Evolutionary conservation across 2,888 invertebrate genomes (phyloP), one percentile per base, ranked within the genome.

Genomic region (Cactoblastis cactorum): DNA sequence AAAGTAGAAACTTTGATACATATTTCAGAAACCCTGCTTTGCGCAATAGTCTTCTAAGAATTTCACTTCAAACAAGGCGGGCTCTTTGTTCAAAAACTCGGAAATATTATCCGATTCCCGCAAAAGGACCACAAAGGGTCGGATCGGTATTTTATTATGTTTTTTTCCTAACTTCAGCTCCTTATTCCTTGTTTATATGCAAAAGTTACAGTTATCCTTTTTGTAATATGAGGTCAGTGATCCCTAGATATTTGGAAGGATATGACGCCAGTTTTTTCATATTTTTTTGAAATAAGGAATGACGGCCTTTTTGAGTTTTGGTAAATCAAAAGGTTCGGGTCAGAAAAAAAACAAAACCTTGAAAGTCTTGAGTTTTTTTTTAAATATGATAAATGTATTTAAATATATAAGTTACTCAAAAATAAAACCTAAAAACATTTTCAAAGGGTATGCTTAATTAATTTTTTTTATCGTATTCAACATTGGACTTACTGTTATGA

Each of bases 141-240:
- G 64, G 69, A 64, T 67, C 62, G 69, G 68, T 76, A 80, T 83
- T 83, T 65, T 69, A 68, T 69, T 73, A 71, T 69, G 69, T 61
- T 65, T 65, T 62, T 76, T 73, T n/a, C n/a, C 67, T 69, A 61
- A 59, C 75, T 75, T 74, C 65, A 71, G 71, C 74, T 74, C 62
- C 65, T 55, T 67, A 70, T 65, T 62, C 61, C 60, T 74, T 80
- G 75, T 82, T 82, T 78, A 76, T 77, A 74, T 68, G 69, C 68
- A 61, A 69, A 74, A 73, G 66, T 69, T 69, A 59, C 62, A 66
- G 68, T 62, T 69, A 67, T 70, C 69, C 71, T 71, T 74, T 72
- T 63, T 67, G 57, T 45, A 45, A 45, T 28, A 35, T 35, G 51
- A 67, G 74, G 76, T 66, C 70, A 68, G 63, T 71, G 67, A 63